phyloP scores from a whole-genome alignment of 2,113 vertebrate species.

The Beaufortia kweichowensis region DNA sequence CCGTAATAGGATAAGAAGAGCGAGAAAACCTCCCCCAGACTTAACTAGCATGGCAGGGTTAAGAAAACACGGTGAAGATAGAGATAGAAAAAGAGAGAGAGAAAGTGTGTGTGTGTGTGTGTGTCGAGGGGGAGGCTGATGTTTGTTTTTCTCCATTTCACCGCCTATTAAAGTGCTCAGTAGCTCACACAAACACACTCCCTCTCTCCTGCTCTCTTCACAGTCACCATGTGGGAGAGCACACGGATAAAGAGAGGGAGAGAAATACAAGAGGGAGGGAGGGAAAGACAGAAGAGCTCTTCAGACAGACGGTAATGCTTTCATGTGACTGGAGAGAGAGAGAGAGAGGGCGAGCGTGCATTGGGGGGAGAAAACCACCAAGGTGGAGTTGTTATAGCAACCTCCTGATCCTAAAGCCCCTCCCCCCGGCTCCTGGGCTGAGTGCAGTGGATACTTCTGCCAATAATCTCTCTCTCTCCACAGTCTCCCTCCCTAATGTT shows the following conservation, averaged over 20 bases:
- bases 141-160: slow-evolving; percentile 56
- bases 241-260: slow-evolving; percentile 39
- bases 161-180: slow-evolving; percentile 56
- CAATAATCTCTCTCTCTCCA: slow-evolving; percentile 54
- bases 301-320: slow-evolving; percentile 48
- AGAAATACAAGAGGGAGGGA: slow-evolving; percentile 45
- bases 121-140: slow-evolving; percentile 31
- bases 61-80: slow-evolving; percentile 9
- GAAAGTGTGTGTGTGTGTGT: slow-evolving; percentile 23
- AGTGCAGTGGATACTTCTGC: slow-evolving; percentile 58
- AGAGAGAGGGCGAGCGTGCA: slow-evolving; percentile 3
- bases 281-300: slow-evolving; percentile 49
- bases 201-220: slow-evolving; percentile 48
- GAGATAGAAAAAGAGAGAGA: slow-evolving; percentile 16
- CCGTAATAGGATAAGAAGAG: slow-evolving; percentile 24
- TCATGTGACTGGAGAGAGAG: slow-evolving; percentile 49
- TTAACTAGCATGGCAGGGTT: slow-evolving; percentile 24
- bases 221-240: slow-evolving; percentile 55
- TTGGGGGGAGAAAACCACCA: slow-evolving; percentile 49
- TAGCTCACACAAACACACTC: slow-evolving; percentile 57
- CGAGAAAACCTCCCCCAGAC: slow-evolving; percentile 16
- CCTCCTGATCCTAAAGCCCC: slow-evolving; percentile 56
- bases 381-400: slow-evolving; percentile 62
- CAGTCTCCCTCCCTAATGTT: slow-evolving; percentile 33
- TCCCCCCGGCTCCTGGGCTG: slow-evolving; percentile 52